Evolutionary conservation across 2,797 vertebrate genomes (phyloP), one percentile per base, ranked within the genome.

Genomic region (Urosaurus nigricauda): DNA sequence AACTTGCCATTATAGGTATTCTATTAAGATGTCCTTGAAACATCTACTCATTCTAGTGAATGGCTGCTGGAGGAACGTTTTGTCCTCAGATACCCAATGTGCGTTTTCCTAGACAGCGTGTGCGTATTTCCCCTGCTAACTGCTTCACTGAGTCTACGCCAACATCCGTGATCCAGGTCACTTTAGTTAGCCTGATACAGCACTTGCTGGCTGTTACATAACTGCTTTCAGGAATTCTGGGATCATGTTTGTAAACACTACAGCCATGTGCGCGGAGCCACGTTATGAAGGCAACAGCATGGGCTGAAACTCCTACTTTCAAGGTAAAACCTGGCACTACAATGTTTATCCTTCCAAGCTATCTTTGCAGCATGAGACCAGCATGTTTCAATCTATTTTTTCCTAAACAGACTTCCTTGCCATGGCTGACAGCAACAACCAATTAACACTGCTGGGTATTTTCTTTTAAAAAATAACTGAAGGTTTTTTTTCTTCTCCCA

Each of bases 201-300:
- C 97, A 95, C 90, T 95, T 84, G 92, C 95, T 91, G 93, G 89
- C 81, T 86, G 94, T 97, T 97, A 96, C 95, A 95, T 96, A 97
- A 98, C 94, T 95, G 92, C 85, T 87, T 47, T 91, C 95, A 85
- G 89, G 97, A 97, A 97, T 97, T 97, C 96, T 97, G 97, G 97
- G 97, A 97, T 96, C 94, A 95, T 97, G 97, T 98, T 98, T 98
- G 97, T 98, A 98, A 98, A 98, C 98, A 98, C 90, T 97, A 96
- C 92, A 96, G 96, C 97, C 98, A 98, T 94, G 97, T 98, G 98
- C 94, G 83, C 90, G 51, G 56, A 88, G 95, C 96, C 97, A 98
- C 97, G 92, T 97, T 97, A 94, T 60, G 91, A 95, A 91, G 1
- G 93, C 96, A 96, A 94, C 95, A 95, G 94, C 92, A 75, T 94